Base-by-base conservation (phyloP, 2,888 invertebrate genomes). In the Parascotia fuliginaria region DNA sequence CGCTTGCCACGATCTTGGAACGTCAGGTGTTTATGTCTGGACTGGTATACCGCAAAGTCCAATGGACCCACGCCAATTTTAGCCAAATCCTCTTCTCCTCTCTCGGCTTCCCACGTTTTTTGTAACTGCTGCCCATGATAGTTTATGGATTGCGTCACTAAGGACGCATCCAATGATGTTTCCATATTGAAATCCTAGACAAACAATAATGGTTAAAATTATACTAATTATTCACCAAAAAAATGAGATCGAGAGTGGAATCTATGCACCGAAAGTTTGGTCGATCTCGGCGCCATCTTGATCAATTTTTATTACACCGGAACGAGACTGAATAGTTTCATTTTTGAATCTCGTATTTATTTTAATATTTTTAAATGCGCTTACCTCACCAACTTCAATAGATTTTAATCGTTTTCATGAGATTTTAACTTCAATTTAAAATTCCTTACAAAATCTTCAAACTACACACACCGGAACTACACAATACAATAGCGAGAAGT, bases 121-220 rank as follows among this genome's bases (percentile, higher is more conserved):
- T 96, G 96, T 64, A 97, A 90, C 75, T 97, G 97, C 75, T 96
- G 96, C 1, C 97, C 97, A 92, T 97, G 97, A 83, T 95, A 97
- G 88, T 96, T 96, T 68, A 97, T 89, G 55, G 96, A 94, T 77
- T 95, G 95, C 77, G 95, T 89, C 81, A 97, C 93, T 73, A 93
- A 76, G 56, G 90, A 83, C 89, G 89, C 85, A 79, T 92, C 91
- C 89, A 93, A 62, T 31, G 85, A 72, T 9, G 85, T 67, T 44
- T 92, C 92, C 91, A 91, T 92, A 11, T 34, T 70, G 27, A 39
- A 55, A 44, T 40, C 38, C 79, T 79, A 60, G 63, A 68, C 13
- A 54, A 62, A 46, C 1, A 27, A 14, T 14, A 5, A n/a, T 37
- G 9, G 31, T 37, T 9, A 40, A 14, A 16, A 14, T 41, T 11